Conservation (phyloP, 2,888 invertebrate genomes). For the Dysmachus trigonus region DNA sequence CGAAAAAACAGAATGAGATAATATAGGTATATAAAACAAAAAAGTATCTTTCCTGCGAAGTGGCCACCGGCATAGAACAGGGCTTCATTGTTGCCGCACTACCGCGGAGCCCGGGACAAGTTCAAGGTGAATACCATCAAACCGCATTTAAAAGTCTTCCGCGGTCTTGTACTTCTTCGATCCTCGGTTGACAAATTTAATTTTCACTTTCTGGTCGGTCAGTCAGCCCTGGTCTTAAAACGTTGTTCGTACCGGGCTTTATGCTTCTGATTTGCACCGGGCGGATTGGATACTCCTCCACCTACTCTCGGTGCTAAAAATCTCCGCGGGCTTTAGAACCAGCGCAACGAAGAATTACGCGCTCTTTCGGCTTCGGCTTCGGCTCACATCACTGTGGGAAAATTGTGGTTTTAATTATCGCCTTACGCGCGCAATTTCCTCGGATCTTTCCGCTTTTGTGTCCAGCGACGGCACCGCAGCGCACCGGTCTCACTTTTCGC, state of each 20-base stretch:
- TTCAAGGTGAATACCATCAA: conserved; percentile 45
- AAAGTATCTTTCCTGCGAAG: conserved; percentile 37
- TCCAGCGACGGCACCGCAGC: background rate
- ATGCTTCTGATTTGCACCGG: background rate
- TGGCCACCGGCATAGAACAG: conserved; percentile 37
- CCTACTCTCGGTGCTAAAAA: background rate
- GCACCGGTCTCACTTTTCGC: background rate
- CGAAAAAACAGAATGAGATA: background rate
- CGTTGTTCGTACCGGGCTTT: background rate
- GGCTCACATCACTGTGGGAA: conserved; percentile 17
- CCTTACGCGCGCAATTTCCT: conserved; percentile 12
- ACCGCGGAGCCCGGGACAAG: background rate
- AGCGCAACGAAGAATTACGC: background rate
- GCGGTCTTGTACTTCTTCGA: background rate
- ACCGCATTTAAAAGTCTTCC: background rate
- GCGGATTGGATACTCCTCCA: background rate
- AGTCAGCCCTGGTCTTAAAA: background rate
- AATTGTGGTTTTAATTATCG: conserved; percentile 46
- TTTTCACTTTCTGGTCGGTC: conserved; percentile 30
- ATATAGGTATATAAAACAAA: background rate
- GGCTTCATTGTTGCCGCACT: conserved; percentile 15
- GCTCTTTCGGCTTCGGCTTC: background rate
- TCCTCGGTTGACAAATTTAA: conserved; percentile 35
- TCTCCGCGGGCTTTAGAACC: background rate
- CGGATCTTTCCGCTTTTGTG: conserved; percentile 7